phyloP scores from a whole-genome alignment of 2,797 vertebrate genomes.

The Amphiprion clarkii region DNA sequence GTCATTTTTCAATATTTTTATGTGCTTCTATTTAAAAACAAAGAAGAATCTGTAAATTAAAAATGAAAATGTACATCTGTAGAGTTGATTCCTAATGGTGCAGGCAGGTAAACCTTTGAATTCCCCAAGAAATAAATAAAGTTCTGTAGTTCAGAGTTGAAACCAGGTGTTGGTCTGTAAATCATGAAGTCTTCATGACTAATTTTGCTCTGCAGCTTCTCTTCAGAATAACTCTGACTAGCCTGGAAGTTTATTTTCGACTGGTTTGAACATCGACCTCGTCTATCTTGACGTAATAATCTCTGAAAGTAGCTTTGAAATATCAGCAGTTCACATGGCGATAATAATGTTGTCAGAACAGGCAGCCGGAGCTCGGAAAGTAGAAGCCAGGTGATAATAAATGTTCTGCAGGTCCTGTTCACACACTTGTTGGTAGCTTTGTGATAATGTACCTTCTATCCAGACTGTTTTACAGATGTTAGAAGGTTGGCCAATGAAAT shows the following conservation, averaged over 20 bases:
- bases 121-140: neutral
- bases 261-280: neutral
- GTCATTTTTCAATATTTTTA: too few relatives aligned
- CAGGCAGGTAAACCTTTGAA: too few relatives aligned
- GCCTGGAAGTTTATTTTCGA: neutral
- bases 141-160: neutral
- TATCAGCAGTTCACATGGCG: neutral
- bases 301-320: neutral
- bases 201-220: neutral
- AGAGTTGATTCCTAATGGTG: too few relatives aligned
- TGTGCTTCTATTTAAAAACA: too few relatives aligned
- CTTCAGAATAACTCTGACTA: neutral
- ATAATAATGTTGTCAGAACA: neutral
- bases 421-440: neutral
- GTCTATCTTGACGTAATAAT: neutral
- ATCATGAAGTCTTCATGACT: neutral
- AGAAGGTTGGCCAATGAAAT: neutral
- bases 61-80: neutral
- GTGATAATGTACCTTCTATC: neutral
- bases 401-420: neutral
- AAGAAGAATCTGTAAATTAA: neutral
- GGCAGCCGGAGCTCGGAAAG: neutral
- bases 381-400: neutral
- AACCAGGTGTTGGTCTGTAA: neutral
- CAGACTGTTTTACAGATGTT: constrained; percentile 11